phyloP scores from a whole-genome alignment of 2,113 vertebrate species.

The Cephalopholis sonnerati region DNA sequence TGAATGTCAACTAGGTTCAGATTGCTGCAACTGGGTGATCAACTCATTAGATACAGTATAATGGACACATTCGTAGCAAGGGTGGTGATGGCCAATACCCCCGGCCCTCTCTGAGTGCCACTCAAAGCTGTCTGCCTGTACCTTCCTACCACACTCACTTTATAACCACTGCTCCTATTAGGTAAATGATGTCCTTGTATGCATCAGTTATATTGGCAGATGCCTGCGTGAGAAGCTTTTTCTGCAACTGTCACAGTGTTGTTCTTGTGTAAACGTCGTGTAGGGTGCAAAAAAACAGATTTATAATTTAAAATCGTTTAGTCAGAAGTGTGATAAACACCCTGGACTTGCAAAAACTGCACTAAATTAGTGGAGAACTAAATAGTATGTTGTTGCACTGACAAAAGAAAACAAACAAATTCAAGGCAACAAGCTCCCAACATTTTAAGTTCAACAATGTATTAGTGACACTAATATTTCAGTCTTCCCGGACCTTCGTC shows the following conservation, averaged over 20 bases:
- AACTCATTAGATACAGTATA: slow-evolving; percentile 64
- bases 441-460: no score
- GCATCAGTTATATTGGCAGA: neutral
- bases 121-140: slow-evolving; percentile 9
- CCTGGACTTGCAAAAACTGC: no score
- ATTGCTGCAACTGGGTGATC: slow-evolving; percentile 52
- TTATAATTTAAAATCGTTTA: neutral
- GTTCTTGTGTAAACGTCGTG: no score
- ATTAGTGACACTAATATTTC: no score
- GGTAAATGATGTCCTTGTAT: neutral
- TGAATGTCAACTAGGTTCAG: slow-evolving; percentile 64
- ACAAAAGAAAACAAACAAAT: no score
- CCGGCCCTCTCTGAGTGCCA: slow-evolving; percentile 18
- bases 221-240: neutral
- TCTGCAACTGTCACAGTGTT: neutral
- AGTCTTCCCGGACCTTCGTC: no score
- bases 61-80: slow-evolving; percentile 49
- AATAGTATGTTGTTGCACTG: no score
- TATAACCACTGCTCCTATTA: neutral
- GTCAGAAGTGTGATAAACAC: neutral
- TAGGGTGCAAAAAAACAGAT: no score
- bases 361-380: no score
- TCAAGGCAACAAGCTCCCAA: no score
- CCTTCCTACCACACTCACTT: neutral
- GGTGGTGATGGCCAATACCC: slow-evolving; percentile 21